Conservation (phyloP, 2,888 invertebrate species). For the Lycocerus yunnanus region DNA sequence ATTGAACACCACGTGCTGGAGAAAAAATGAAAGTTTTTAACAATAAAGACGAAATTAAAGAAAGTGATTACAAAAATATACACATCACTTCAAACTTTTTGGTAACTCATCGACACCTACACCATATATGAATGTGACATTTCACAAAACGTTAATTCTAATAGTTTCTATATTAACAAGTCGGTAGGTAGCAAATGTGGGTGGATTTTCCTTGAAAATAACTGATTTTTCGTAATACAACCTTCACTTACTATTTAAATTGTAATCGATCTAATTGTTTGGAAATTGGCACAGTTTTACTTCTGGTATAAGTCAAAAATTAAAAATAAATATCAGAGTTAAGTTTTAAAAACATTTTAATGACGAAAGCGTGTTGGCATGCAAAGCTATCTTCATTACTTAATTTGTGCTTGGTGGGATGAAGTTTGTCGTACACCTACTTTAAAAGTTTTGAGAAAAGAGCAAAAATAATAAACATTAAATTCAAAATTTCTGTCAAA, state of each 20-base stretch:
- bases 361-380: background rate
- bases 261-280: background rate
- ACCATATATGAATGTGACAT: background rate
- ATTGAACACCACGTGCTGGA: background rate
- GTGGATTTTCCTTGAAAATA: conserved; percentile 18
- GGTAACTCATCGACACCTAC: background rate
- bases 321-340: background rate
- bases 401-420: background rate
- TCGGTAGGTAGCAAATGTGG: conserved; percentile 7
- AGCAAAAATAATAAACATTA: background rate
- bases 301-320: background rate
- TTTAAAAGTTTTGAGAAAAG: background rate
- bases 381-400: background rate
- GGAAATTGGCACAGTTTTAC: background rate
- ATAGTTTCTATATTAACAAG: background rate
- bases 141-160: background rate
- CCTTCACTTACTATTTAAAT: conserved; percentile 16
- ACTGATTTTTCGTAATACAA: conserved; percentile 15
- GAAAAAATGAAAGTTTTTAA: background rate
- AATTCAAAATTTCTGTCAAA: too few species aligned
- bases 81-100: background rate
- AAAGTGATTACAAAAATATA: background rate
- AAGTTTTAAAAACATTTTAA: background rate
- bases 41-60: background rate
- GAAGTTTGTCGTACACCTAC: background rate